Percentiles rank a stretch among this genome's conserved stretches.
Conservation (phyloP, 2,113 vertebrate genomes). For the Deroptyus accipitrinus region DNA sequence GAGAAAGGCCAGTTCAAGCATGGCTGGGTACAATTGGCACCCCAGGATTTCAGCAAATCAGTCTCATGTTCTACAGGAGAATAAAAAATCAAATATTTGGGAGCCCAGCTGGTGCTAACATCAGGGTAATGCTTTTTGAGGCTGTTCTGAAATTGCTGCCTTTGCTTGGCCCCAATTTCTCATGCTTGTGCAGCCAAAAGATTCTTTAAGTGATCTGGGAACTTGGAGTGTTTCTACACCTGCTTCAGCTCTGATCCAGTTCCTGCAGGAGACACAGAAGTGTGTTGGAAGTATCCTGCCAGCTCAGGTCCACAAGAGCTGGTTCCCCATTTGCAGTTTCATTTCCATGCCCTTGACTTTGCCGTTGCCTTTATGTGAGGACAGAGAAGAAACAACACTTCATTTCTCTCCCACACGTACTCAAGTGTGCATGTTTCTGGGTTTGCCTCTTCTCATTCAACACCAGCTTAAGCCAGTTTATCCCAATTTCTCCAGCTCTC, state of each 20-base stretch:
- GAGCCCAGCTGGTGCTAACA: background rate
- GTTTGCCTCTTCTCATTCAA: background rate
- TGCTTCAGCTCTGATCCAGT: background rate
- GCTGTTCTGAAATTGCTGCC: background rate
- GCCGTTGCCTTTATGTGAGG: background rate
- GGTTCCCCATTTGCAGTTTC: background rate
- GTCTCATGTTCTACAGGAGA: background rate
- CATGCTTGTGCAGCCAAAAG: background rate
- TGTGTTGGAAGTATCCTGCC: background rate
- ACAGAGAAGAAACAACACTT: background rate
- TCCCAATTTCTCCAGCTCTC: background rate
- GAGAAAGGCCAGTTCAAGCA: constrained; percentile 54
- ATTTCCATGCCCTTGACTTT: background rate
- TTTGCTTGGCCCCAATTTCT: background rate
- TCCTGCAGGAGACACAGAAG: background rate
- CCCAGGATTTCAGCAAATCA: constrained; percentile 14
- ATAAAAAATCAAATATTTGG: background rate
- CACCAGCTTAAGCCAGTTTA: background rate
- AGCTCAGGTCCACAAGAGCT: background rate
- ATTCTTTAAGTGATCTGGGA: background rate
- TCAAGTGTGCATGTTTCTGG: background rate
- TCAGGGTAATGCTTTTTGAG: background rate
- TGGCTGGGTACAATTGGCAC: constrained; percentile 37
- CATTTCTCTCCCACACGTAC: background rate
- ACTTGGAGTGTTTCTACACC: background rate